phyloP scores from a whole-genome alignment of 2,888 invertebrate genomes.

The Cryptophagus acutangulus region DNA sequence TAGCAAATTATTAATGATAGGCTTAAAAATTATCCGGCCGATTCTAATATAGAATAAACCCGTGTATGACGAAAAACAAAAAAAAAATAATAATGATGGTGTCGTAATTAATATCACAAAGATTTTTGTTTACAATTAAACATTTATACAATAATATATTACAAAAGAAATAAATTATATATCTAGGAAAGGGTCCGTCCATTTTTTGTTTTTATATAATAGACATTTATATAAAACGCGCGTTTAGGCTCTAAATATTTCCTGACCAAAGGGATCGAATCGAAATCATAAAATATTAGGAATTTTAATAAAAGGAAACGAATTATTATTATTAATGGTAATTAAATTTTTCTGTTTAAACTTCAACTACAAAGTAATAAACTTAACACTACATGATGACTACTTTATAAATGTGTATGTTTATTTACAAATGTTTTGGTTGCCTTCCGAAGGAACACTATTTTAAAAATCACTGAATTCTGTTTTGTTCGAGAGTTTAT shows the following conservation, averaged over 20 bases:
- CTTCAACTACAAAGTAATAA: constrained; percentile 37
- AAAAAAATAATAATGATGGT: too few species aligned
- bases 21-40: constrained; percentile 19
- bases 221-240: too few species aligned
- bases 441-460: constrained; percentile 43
- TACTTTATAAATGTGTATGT: constrained; percentile 42
- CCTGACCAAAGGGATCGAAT: constrained; percentile 23
- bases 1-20: constrained; percentile 10
- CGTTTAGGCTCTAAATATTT: constrained; percentile 18
- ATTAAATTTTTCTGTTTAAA: constrained; percentile 13
- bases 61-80: constrained; percentile 22
- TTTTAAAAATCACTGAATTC: constrained; percentile 15
- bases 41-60: constrained; percentile 38
- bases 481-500: constrained; percentile 3
- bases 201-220: too few species aligned
- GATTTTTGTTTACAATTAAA: too few species aligned
- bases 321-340: too few species aligned
- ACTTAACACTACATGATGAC: constrained; percentile 48
- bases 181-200: too few species aligned
- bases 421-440: constrained; percentile 50
- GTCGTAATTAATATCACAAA: constrained; percentile 18
- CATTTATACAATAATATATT: too few species aligned
- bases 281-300: constrained; percentile 13
- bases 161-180: too few species aligned
- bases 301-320: too few species aligned